phyloP scores from a whole-genome alignment of 2,113 vertebrate species.

The Callithrix jacchus region DNA sequence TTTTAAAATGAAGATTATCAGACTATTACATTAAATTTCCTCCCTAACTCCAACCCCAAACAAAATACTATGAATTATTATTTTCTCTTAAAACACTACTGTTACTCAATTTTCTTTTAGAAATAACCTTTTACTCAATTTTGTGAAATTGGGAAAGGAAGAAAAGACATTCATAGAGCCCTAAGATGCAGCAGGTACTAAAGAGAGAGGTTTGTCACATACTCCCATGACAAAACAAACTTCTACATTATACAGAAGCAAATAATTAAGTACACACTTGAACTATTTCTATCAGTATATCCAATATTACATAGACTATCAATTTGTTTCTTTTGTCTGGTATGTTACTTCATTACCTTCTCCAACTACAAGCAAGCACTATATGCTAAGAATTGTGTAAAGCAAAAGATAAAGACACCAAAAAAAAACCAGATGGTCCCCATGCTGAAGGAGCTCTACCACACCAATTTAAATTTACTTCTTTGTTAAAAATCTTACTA shows the following conservation, averaged over 20 bases:
- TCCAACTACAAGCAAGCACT: not conserved
- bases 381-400: not conserved
- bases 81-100: conserved; percentile 48
- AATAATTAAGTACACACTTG: not conserved
- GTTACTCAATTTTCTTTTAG: conserved; percentile 34
- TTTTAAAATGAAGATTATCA: conserved; percentile 39
- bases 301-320: not conserved
- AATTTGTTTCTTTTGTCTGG: not conserved
- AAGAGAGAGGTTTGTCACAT: not conserved
- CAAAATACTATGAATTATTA: conserved; percentile 8
- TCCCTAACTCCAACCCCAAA: not conserved
- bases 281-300: not conserved
- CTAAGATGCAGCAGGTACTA: not conserved
- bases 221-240: not conserved
- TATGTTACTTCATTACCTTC: not conserved
- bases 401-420: not conserved
- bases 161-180: not conserved
- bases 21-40: not conserved
- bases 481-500: conserved; percentile 28
- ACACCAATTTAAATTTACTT: not conserved
- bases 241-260: conserved; percentile 8
- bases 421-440: not conserved
- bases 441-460: not conserved
- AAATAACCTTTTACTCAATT: conserved; percentile 35
- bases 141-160: conserved; percentile 43